Percentiles rank a stretch among this genome's conserved stretches.
Conservation (phyloP, 2,888 invertebrate species). For the Sphecodes monilicornis region DNA sequence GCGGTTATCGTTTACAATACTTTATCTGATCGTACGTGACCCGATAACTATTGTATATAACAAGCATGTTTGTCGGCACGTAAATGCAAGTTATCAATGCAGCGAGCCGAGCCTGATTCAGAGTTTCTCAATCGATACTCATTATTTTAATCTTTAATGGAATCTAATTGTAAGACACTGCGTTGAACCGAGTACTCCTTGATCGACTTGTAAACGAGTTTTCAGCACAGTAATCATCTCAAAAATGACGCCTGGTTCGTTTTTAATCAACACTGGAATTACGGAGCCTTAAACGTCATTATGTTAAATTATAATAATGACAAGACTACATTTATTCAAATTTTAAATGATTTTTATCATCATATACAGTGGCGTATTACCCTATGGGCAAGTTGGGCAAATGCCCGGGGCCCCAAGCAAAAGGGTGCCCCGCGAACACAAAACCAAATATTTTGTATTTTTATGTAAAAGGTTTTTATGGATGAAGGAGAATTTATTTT, state of each 20-base stretch:
- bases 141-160: not conserved
- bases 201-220: not conserved
- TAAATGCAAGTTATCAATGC: not conserved
- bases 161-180: conserved; percentile 4
- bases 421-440: no score
- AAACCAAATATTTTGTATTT: no score
- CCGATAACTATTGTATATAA: conserved; percentile 2
- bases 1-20: conserved; percentile 6
- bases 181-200: not conserved
- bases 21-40: conserved; percentile 40
- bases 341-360: no score
- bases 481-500: no score
- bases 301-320: no score
- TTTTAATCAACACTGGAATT: no score
- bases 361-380: no score
- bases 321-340: no score
- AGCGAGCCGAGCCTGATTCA: not conserved
- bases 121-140: not conserved
- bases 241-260: not conserved
- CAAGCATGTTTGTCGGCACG: not conserved
- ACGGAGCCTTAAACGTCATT: no score
- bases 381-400: no score
- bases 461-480: no score
- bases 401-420: no score
- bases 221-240: not conserved